Percentiles rank a stretch among this genome's conserved stretches.
Conservation (phyloP, 2,113 vertebrate genomes). For the Hystrix brachyura region DNA sequence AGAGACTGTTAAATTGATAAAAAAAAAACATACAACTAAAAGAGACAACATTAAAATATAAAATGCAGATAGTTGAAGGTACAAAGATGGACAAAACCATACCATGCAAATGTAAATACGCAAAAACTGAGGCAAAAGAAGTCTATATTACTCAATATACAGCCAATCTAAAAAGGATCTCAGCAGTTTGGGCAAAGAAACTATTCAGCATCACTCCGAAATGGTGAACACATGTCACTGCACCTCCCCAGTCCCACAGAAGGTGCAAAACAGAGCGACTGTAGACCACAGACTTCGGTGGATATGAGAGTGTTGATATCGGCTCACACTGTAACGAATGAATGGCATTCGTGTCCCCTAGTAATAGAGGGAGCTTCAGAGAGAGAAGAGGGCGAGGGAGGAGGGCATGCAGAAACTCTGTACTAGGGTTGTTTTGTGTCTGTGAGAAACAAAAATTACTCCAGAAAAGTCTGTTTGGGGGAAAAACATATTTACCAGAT, state of each 20-base stretch:
- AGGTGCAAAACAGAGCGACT: neutral
- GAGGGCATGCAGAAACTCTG: neutral
- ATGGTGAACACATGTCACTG: neutral
- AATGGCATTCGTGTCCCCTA: neutral
- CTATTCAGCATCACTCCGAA: neutral
- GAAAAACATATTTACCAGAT: neutral
- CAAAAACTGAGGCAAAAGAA: neutral
- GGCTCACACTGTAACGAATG: neutral
- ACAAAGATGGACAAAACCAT: neutral
- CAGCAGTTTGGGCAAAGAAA: constrained; percentile 1
- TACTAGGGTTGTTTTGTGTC: neutral
- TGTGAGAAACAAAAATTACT: neutral
- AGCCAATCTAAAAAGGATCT: neutral
- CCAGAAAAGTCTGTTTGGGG: neutral
- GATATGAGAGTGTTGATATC: neutral
- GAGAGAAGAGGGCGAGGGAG: too few relatives aligned
- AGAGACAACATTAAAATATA: neutral
- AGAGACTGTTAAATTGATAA: neutral
- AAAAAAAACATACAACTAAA: neutral
- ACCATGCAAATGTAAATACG: neutral
- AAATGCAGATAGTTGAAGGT: neutral
- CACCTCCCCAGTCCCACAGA: neutral
- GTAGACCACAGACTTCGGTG: neutral
- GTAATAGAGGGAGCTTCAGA: neutral
- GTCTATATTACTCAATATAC: neutral